These are phyloP conservation scores for Cantharis lateralis DNA, from an alignment of 2,888 invertebrate species.

Conservation along the genomic window DNA sequence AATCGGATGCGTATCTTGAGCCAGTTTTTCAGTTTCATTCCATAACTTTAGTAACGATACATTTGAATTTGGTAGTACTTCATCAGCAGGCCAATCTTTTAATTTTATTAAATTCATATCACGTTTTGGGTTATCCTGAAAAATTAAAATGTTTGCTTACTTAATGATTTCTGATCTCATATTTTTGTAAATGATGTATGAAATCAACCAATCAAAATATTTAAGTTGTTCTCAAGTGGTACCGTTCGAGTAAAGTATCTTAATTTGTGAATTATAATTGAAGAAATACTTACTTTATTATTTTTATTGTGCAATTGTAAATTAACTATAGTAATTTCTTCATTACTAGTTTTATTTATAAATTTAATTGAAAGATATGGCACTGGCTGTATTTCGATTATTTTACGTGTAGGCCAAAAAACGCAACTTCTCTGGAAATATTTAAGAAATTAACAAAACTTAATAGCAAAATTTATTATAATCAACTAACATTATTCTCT, in stretches of 20 bases:
- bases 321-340: constrained; percentile 15
- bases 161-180: background rate
- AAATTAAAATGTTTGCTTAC: background rate
- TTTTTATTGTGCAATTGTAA: constrained; percentile 22
- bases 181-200: too few species aligned
- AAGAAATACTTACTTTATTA: constrained; percentile 11
- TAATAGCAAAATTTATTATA: background rate
- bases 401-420: constrained; percentile 38
- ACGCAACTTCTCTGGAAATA: constrained; percentile 41
- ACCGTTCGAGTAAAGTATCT: too few species aligned
- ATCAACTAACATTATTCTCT: constrained; percentile 41
- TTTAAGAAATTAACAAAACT: background rate
- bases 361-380: constrained; percentile 40
- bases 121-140: constrained; percentile 6
- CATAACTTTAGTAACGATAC: constrained; percentile 43
- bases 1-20: constrained; percentile 40
- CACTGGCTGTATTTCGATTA: constrained; percentile 39
- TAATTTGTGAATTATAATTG: background rate
- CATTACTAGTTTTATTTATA: constrained; percentile 25
- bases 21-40: constrained; percentile 41
- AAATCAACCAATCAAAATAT: too few species aligned
- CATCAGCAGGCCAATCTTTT: constrained; percentile 40
- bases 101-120: constrained; percentile 13
- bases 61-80: constrained; percentile 37
- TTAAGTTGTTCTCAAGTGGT: too few species aligned